A percentile compares a stretch with the other conserved stretches of the same genome.
phyloP scores from a whole-genome alignment of 2,797 vertebrate species.

The Urophycis tenuis region DNA sequence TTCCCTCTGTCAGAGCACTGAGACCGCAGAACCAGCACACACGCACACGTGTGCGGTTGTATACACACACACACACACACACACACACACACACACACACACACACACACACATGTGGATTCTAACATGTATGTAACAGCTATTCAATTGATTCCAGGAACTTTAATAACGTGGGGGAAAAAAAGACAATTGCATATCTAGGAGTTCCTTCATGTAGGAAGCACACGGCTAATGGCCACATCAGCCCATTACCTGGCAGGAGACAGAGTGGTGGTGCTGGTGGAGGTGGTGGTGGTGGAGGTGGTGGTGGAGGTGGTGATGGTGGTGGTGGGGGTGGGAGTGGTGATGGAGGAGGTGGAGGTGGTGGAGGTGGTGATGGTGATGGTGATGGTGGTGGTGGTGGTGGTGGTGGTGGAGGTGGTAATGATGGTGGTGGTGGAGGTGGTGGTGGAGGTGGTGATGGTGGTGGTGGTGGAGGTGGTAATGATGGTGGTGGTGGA shows the following conservation, averaged over 20 bases:
- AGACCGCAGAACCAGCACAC: slow-evolving; percentile 19
- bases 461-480: too few species aligned
- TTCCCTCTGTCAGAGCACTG: slow-evolving; percentile 29
- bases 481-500: too few species aligned
- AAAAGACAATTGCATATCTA: background rate
- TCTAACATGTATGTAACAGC: background rate
- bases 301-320: background rate
- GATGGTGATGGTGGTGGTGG: too few species aligned
- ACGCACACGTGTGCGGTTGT: slow-evolving; percentile 13
- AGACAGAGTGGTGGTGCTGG: too few species aligned
- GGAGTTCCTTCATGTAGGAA: background rate
- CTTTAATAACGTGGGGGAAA: background rate
- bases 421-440: too few species aligned
- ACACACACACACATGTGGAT: background rate
- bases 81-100: too few species aligned
- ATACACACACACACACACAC: background rate
- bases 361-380: too few species aligned
- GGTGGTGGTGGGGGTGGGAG: too few species aligned
- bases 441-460: too few species aligned
- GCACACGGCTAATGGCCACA: background rate
- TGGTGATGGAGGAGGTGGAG: too few species aligned
- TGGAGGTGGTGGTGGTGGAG: too few species aligned
- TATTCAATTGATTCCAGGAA: background rate
- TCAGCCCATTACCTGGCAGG: background rate
- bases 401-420: too few species aligned